Evolutionary conservation across 2,888 invertebrate genomes (phyloP).

Genomic region (Protophormia terraenovae): DNA sequence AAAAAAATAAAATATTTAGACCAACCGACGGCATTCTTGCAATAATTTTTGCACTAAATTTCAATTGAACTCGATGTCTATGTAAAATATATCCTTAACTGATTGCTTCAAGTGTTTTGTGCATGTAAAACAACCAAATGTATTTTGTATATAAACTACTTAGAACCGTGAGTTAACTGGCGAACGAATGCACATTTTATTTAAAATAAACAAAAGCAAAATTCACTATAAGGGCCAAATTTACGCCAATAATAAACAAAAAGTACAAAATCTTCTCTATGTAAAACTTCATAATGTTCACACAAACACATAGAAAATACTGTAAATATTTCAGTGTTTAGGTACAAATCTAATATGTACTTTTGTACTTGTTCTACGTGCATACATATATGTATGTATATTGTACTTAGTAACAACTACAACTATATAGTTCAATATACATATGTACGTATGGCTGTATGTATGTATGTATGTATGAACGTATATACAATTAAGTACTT

Average conservation of each 20-base stretch:
- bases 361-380: neutral
- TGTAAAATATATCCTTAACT: neutral
- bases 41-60: neutral
- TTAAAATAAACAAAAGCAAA: neutral
- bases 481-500: too few species aligned
- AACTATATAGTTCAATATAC: neutral
- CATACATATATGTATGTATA: neutral
- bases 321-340: neutral
- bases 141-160: neutral
- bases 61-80: neutral
- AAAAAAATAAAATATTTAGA: conserved; percentile 45
- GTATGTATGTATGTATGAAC: neutral
- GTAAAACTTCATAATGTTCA: neutral
- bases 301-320: neutral
- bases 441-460: neutral
- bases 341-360: neutral
- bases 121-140: too few species aligned
- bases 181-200: conserved; percentile 7
- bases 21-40: conserved; percentile 14
- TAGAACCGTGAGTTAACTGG: neutral
- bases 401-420: neutral
- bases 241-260: neutral
- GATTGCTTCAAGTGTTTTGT: neutral
- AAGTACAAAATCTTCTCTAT: neutral
- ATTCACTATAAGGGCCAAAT: neutral